Percentiles rank a stretch among this genome's conserved stretches.
Conservation (phyloP, 2,113 vertebrate genomes). For the Daphoenositta chrysoptera region DNA sequence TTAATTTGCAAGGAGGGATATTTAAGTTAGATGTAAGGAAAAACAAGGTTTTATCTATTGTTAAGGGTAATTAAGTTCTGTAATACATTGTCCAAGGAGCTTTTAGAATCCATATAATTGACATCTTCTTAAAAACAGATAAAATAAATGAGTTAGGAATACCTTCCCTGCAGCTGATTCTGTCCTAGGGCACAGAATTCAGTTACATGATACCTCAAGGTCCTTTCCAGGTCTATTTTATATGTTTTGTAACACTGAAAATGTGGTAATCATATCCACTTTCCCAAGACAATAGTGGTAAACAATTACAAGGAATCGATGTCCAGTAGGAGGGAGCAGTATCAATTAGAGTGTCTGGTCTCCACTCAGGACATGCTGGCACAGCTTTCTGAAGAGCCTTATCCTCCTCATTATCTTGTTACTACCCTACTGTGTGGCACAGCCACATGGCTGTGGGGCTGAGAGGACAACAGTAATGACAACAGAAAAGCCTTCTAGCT, state of each 20-base stretch:
- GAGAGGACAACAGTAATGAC: not conserved
- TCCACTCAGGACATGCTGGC: not conserved
- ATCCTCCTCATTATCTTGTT: not conserved
- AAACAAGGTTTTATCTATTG: not conserved
- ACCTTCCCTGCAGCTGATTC: not conserved
- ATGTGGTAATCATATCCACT: not conserved
- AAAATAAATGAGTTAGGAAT: not conserved
- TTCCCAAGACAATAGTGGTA: not conserved
- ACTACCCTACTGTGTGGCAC: not conserved
- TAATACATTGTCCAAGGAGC: not conserved
- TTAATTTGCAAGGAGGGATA: not conserved
- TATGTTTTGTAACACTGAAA: not conserved
- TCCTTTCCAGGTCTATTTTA: not conserved
- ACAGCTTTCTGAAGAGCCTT: not conserved
- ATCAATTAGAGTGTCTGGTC: not conserved
- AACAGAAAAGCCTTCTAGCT: not conserved
- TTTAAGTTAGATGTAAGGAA: not conserved
- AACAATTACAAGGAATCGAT: not conserved
- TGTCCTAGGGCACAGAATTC: not conserved
- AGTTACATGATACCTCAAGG: not conserved
- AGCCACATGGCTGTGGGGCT: not conserved
- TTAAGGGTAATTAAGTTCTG: not conserved
- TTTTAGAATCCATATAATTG: not conserved
- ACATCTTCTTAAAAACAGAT: not conserved
- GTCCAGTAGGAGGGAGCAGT: not conserved